Conservation (phyloP, 2,888 invertebrate genomes). For the Cephus runcator region DNA sequence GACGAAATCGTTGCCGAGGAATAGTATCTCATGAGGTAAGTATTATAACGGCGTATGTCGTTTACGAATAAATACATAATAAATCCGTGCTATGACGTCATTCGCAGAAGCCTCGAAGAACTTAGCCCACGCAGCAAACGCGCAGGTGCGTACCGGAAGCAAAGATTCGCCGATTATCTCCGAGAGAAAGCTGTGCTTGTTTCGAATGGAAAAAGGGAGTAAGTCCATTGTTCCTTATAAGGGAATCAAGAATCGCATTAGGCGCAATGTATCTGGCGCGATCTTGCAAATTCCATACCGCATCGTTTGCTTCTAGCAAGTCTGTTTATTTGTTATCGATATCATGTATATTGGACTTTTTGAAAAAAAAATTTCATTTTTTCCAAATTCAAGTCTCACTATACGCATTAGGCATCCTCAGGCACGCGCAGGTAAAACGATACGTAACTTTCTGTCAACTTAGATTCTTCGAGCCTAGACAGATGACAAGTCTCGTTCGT, state of each 20-base stretch:
- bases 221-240: not conserved
- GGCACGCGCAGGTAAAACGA: not conserved
- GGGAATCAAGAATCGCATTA: not conserved
- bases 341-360: not conserved
- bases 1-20: not conserved
- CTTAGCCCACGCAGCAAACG: not conserved
- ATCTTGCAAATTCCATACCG: no score
- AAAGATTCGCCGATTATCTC: not conserved
- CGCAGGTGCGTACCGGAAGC: not conserved
- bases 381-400: not conserved
- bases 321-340: not conserved
- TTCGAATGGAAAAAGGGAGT: not conserved
- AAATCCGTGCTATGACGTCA: not conserved
- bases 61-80: not conserved
- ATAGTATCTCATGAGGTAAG: not conserved
- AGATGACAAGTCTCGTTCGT: not conserved
- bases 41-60: not conserved
- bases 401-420: not conserved
- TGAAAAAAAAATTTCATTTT: not conserved
- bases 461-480: not conserved
- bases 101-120: not conserved
- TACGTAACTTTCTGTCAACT: not conserved
- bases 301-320: not conserved
- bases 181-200: not conserved
- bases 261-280: not conserved